These are phyloP conservation scores for Stenopsyche tienmushanensis DNA, from an alignment of 1,140 invertebrate genomes.

Conservation along the genomic window DNA sequence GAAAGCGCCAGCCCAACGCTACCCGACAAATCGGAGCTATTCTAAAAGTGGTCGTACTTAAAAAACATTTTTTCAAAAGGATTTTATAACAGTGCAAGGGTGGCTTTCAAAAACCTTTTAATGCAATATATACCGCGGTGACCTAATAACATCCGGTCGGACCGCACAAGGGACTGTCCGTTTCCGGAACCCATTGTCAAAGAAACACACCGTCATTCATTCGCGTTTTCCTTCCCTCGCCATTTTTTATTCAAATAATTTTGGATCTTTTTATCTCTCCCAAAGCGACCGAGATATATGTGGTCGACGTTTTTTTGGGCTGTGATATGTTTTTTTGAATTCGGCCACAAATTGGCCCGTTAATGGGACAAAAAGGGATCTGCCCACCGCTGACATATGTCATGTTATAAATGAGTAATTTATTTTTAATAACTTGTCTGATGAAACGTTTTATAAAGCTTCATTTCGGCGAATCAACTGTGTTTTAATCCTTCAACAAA, in stretches of 20 bases:
- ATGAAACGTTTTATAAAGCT: no score
- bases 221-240: background rate
- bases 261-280: background rate
- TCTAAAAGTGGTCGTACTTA: background rate
- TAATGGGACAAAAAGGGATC: background rate
- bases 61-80: conserved; percentile 5
- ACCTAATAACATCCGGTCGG: conserved; percentile 39
- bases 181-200: conserved; percentile 27
- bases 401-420: no score
- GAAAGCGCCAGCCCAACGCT: no score
- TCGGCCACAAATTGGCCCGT: background rate
- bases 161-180: conserved; percentile 33
- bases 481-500: no score
- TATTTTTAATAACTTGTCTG: no score
- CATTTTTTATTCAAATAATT: background rate
- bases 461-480: no score
- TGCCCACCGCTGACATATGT: background rate
- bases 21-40: no score
- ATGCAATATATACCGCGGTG: conserved; percentile 38
- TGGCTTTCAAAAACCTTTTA: conserved; percentile 41
- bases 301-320: background rate
- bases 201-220: conserved; percentile 2
- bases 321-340: background rate
- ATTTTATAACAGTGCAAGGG: conserved; percentile 4
- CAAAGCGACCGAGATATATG: background rate